Conservation (phyloP, 30 jellyfish, hydroid and myxozoan genomes). For the Aurelia sp. region DNA sequence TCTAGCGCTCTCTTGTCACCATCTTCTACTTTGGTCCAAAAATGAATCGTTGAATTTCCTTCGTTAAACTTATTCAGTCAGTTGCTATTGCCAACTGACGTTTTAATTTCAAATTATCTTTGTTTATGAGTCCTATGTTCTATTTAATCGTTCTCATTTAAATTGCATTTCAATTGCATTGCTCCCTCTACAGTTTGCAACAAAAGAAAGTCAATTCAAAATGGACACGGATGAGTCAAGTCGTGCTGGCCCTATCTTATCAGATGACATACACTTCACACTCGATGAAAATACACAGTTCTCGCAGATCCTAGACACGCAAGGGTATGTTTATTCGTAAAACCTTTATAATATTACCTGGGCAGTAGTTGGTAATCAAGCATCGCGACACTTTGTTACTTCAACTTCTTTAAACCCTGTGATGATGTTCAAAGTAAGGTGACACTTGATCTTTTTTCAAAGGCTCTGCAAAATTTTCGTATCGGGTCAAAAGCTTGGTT, state of each 20-base stretch:
- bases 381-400: not conserved
- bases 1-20: too few relatives aligned
- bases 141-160: not conserved
- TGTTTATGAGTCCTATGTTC: too few relatives aligned
- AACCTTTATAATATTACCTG: not conserved
- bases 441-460: too few relatives aligned
- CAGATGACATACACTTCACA: constrained; percentile 53
- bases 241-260: not conserved
- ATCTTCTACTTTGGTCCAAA: too few relatives aligned
- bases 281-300: constrained; percentile 89
- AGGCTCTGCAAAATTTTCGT: too few relatives aligned
- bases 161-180: not conserved
- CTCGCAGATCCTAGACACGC: constrained; percentile 79
- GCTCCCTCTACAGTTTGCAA: not conserved
- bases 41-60: too few relatives aligned
- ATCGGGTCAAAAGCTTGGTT: too few relatives aligned
- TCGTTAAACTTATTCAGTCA: too few relatives aligned
- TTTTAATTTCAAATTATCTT: too few relatives aligned
- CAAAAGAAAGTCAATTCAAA: not conserved
- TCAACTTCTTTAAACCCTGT: not conserved
- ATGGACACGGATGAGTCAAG: not conserved
- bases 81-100: too few relatives aligned
- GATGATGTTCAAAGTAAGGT: too few relatives aligned
- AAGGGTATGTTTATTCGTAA: constrained; percentile 63
- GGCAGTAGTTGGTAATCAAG: not conserved